Conservation (phyloP, 2,797 vertebrate genomes). For the Rhinella marina region DNA sequence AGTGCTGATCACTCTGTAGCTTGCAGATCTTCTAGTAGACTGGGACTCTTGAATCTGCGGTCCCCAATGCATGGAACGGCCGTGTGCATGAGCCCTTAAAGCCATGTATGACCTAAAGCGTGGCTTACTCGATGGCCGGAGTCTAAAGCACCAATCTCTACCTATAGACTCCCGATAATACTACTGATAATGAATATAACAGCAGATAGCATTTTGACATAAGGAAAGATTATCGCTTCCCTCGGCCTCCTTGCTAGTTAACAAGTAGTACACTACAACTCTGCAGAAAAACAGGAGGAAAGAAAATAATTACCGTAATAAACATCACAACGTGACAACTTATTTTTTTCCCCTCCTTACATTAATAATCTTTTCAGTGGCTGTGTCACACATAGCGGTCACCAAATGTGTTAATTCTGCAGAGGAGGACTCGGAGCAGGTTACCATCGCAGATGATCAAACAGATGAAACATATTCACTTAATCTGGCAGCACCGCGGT, state of each 20-base stretch:
- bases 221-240: background rate
- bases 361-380: slow-evolving; percentile 39
- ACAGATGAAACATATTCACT: slow-evolving; percentile 66
- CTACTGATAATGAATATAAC: background rate
- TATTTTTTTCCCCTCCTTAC: slow-evolving; percentile 8
- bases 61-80: too few relatives aligned
- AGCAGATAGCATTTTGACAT: background rate
- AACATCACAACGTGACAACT: slow-evolving; percentile 33
- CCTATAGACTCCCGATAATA: background rate
- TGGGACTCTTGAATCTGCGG: too few relatives aligned
- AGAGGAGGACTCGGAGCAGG: slow-evolving; percentile 68
- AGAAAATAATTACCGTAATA: slow-evolving; percentile 30
- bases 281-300: slow-evolving; percentile 27
- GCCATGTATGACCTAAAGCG: too few relatives aligned
- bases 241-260: background rate
- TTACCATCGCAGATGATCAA: slow-evolving; percentile 66
- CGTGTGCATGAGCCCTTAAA: too few relatives aligned
- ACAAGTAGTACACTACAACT: background rate
- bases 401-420: slow-evolving; percentile 58
- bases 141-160: background rate
- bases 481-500: slow-evolving; percentile 65
- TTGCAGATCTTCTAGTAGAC: too few relatives aligned
- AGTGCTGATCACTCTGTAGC: too few relatives aligned
- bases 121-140: too few relatives aligned
- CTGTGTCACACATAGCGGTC: slow-evolving; percentile 23